Base-by-base conservation (phyloP, 2,888 invertebrate genomes). In the Acronicta alni region DNA sequence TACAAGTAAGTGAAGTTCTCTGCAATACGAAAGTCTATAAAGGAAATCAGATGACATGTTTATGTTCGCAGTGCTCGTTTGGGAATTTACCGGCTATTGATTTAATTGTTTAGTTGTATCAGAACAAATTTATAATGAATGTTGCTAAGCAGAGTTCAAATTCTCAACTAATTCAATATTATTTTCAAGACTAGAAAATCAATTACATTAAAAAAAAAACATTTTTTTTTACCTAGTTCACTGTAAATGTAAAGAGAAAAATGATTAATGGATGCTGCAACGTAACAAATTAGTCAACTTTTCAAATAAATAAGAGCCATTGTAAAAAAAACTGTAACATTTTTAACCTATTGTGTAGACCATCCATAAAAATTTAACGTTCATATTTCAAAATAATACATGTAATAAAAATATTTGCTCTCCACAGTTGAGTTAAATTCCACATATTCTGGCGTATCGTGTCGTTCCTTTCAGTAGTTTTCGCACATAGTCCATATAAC, bases 21-120 rank as follows among this genome's bases (percentile, higher is more conserved):
- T 73, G 70, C 70, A 51, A 43, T 35, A 51, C 53, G 77, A 79
- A 79, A 80, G 76, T 83, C 75, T 82, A 78, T 83, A 81, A 79
- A 70, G 78, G 77, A 79, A 66, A 76, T 80, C 68, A 75, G 73
- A 79, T 66, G 68, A 73, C 77, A 60, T 75, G 73, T 81, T 84
- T 83, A 76, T 75, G 66, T 68, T 69, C 35, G 49, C 42, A 71
- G 63, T 69, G 54, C 65, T 63, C 62, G 75, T 55, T 70, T 58
- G 37, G 37, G 26, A 42, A 51, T 51, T 41, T 37, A 8, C 39
- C 16, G 20, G 12, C 17, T 23, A 17, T 20, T 5, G 18, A 47
- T 17, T 32, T 42, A 52, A 48, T 39, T 51, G n/a, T 32, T 17
- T 14, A 17, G 45, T 32, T 45, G 23, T 48, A 48, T 43, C 23